Evolutionary conservation across 2,888 invertebrate genomes (phyloP).

Genomic region (Eilema sororculum): DNA sequence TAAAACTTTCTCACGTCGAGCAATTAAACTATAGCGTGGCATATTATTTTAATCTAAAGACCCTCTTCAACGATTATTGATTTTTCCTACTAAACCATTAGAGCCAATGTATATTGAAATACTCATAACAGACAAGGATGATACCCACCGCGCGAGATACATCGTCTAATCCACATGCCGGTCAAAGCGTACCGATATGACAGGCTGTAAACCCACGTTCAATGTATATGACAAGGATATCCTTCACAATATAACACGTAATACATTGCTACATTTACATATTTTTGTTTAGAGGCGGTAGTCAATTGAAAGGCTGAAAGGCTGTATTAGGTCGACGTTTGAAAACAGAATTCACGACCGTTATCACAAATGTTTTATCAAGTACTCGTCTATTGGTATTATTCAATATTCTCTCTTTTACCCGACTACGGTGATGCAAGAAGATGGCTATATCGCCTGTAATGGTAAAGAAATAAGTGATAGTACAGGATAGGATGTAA

Average conservation of each 20-base stretch:
- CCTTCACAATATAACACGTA: constrained; percentile 19
- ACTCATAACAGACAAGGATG: background rate
- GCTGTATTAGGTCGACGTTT: constrained; percentile 2
- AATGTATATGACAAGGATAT: constrained; percentile 36
- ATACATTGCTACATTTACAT: constrained; percentile 22
- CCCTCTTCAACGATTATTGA: background rate
- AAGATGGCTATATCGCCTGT: background rate
- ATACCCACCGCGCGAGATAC: constrained; percentile 28
- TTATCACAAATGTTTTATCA: background rate
- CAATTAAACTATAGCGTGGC: background rate
- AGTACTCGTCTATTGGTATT: background rate
- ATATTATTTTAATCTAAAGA: background rate
- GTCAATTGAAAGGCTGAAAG: background rate
- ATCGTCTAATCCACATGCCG: constrained; percentile 61
- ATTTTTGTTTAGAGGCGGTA: constrained; percentile 13
- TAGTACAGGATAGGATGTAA: background rate
- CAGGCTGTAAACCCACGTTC: constrained; percentile 61
- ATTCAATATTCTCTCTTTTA: background rate
- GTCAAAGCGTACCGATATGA: constrained; percentile 62
- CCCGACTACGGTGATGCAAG: no score
- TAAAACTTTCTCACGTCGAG: background rate
- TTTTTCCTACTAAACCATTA: background rate
- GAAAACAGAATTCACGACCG: background rate
- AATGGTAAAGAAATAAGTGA: background rate
- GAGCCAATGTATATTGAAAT: constrained; percentile 1